phyloP scores from a whole-genome alignment of 2,888 invertebrate genomes.

The Eilema griseolum region DNA sequence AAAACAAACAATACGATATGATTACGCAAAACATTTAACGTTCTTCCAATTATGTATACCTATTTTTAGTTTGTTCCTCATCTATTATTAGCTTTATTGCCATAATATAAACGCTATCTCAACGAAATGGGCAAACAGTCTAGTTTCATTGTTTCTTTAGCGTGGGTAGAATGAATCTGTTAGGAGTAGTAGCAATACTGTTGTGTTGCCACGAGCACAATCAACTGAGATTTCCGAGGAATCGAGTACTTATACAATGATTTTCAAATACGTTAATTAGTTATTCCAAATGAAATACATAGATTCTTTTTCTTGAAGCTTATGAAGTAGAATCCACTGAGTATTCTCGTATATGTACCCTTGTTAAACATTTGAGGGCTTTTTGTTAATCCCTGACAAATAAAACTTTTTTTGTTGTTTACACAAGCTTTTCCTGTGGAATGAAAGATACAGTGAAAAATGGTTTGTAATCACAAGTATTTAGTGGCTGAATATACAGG shows the following conservation, averaged over 20 bases:
- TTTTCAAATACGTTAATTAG: not conserved
- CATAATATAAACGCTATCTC: constrained; percentile 23
- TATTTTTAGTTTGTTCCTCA: not conserved
- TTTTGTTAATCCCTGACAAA: constrained; percentile 11
- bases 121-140: constrained; percentile 10
- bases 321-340: constrained; percentile 10
- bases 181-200: constrained; percentile 21
- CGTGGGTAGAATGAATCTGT: constrained; percentile 31
- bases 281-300: not conserved
- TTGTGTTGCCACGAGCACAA: constrained; percentile 20
- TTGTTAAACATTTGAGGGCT: constrained; percentile 11
- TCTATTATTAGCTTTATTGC: constrained; percentile 13
- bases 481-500: not conserved
- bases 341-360: not conserved
- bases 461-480: not conserved
- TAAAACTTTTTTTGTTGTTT: constrained; percentile 16
- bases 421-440: constrained; percentile 7
- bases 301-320: constrained; percentile 8
- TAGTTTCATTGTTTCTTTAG: constrained; percentile 8
- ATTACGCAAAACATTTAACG: not conserved
- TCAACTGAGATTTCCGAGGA: constrained; percentile 13
- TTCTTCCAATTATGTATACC: not conserved
- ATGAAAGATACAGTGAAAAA: constrained; percentile 1
- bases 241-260: not conserved
- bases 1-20: no score